Evolutionary conservation across 2,888 invertebrate species (phyloP).

Genomic region (Tubulanus polymorphus): DNA sequence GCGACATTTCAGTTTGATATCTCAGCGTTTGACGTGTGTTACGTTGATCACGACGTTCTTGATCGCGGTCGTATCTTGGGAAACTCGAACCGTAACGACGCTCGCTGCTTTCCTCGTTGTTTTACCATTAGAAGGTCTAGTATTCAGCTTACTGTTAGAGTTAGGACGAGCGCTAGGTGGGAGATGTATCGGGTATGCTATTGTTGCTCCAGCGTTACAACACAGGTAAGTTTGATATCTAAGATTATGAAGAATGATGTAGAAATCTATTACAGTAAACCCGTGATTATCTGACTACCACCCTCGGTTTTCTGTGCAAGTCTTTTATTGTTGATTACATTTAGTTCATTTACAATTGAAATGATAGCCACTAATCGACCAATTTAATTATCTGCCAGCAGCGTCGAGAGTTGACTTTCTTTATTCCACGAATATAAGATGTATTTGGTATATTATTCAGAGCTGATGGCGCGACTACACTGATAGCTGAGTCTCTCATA

Average conservation of each 20-base stretch:
- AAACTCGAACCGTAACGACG: conserved; percentile 40
- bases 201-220: conserved; percentile 47
- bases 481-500: conserved; percentile 32
- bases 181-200: conserved; percentile 49
- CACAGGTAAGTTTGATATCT: conserved; percentile 37
- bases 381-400: too few relatives aligned
- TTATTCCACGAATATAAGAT: too few relatives aligned
- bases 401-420: too few relatives aligned
- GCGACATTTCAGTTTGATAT: conserved; percentile 49
- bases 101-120: conserved; percentile 37
- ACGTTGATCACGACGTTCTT: conserved; percentile 38
- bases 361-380: too few relatives aligned
- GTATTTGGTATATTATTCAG: conserved; percentile 22
- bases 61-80: conserved; percentile 36
- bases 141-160: conserved; percentile 44
- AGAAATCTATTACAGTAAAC: too few relatives aligned
- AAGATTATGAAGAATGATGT: too few relatives aligned
- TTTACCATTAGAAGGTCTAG: conserved; percentile 40
- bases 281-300: too few relatives aligned
- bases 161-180: conserved; percentile 49
- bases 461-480: conserved; percentile 26
- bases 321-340: too few relatives aligned
- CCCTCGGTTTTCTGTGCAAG: too few relatives aligned
- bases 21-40: conserved; percentile 40
- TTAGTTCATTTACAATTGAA: too few relatives aligned